A percentile compares a stretch with the other conserved stretches of the same genome.
Evolutionary conservation across 1,140 invertebrate species (phyloP).

Genomic region (Saxidomus purpurata): DNA sequence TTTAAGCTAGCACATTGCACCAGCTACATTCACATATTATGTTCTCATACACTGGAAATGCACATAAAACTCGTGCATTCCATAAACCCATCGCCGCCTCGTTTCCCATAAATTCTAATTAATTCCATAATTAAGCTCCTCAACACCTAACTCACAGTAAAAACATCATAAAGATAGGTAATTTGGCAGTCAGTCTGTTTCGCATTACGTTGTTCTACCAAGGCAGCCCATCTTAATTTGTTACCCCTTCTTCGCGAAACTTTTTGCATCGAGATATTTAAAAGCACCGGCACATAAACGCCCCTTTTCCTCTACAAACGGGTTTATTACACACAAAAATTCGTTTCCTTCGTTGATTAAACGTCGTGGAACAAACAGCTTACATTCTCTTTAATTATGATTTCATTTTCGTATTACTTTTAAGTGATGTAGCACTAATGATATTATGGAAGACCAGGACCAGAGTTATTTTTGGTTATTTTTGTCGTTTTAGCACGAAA

Average conservation of each 20-base stretch:
- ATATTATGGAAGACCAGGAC: neutral
- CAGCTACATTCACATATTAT: slow-evolving; percentile 14
- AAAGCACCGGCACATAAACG: slow-evolving; percentile 26
- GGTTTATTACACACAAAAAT: slow-evolving; percentile 23
- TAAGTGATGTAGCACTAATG: slow-evolving; percentile 5
- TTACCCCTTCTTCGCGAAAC: slow-evolving; percentile 26
- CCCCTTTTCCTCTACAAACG: slow-evolving; percentile 49
- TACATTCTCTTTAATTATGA: slow-evolving; percentile 7
- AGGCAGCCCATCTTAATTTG: slow-evolving; percentile 5
- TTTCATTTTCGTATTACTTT: slow-evolving; percentile 22
- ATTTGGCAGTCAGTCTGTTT: slow-evolving; percentile 32
- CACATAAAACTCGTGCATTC: slow-evolving; percentile 49
- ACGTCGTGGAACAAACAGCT: neutral
- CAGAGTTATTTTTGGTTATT: neutral
- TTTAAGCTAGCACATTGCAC: neutral
- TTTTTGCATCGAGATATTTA: slow-evolving; percentile 8
- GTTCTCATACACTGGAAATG: neutral
- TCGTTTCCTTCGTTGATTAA: neutral
- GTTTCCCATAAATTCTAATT: slow-evolving; percentile 60
- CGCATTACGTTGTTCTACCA: neutral
- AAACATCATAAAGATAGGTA: slow-evolving; percentile 42
- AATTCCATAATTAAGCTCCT: slow-evolving; percentile 42
- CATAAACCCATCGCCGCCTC: slow-evolving; percentile 19
- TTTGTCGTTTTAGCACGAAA: neutral
- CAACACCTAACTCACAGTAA: slow-evolving; percentile 46